Evolutionary conservation across 2,113 vertebrate species (phyloP).

Genomic region (Sinocyclocheilus maitianheensis): DNA sequence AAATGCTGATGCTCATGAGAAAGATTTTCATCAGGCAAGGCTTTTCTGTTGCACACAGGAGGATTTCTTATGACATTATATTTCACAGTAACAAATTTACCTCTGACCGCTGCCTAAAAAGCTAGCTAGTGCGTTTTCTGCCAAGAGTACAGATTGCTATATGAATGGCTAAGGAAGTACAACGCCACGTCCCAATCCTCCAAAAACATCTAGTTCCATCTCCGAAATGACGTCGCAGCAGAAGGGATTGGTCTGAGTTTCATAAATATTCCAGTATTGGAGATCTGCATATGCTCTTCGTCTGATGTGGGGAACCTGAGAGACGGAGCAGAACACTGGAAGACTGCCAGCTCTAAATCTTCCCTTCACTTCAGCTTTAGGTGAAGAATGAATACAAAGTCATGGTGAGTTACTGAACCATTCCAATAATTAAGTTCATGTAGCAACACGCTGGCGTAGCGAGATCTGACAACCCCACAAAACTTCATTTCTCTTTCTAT

Average conservation of each 20-base stretch:
- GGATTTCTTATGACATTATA: constrained; percentile 10
- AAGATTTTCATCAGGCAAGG: neutral
- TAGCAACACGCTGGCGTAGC: neutral
- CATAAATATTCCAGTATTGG: constrained; percentile 50
- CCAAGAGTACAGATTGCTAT: neutral
- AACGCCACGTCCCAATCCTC: neutral
- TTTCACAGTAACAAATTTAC: constrained; percentile 1
- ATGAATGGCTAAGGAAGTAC: neutral
- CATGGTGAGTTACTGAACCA: constrained; percentile 17
- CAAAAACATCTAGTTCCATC: constrained; percentile 2
- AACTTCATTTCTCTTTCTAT: constrained; percentile 6
- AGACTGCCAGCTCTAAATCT: constrained; percentile 40
- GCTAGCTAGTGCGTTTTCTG: neutral
- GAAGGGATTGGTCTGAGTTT: constrained; percentile 21
- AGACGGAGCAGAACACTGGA: constrained; percentile 12
- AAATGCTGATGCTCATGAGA: neutral
- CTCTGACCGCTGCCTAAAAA: neutral
- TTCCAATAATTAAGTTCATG: constrained; percentile 39
- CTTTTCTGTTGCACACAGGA: neutral
- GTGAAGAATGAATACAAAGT: constrained; percentile 20
- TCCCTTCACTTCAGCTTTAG: constrained; percentile 36
- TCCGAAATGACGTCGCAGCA: neutral
- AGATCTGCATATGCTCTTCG: constrained; percentile 34
- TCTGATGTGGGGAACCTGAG: constrained; percentile 26
- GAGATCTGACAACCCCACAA: constrained; percentile 21